Conservation (phyloP, 2,888 invertebrate genomes). For the Pristionchus exspectatus region DNA sequence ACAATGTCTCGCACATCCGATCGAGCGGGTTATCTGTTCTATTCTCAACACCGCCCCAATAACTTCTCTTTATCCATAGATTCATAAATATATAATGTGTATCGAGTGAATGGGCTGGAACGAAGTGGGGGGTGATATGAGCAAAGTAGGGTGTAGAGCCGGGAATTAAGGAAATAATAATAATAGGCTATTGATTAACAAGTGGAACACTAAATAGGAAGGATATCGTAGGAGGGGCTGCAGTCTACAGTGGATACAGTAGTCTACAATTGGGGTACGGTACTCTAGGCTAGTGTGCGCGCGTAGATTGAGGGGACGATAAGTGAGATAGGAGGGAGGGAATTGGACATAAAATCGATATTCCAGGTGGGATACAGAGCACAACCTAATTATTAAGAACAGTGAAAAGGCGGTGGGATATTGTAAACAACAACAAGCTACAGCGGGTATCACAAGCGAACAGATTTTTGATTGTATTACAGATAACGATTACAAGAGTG, state of each 20-base stretch:
- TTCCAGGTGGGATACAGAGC: constrained; percentile 3
- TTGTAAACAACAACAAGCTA: constrained; percentile 23
- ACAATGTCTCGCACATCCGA: constrained; percentile 19
- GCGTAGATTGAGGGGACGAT: constrained; percentile 1
- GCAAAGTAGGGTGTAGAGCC: constrained; percentile 41
- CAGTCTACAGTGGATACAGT: constrained; percentile 9
- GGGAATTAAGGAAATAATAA: not conserved
- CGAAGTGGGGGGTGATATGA: constrained; percentile 7
- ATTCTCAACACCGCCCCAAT: not conserved
- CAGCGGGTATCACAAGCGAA: constrained; percentile 32
- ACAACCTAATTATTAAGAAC: constrained; percentile 50
- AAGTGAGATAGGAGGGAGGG: not conserved
- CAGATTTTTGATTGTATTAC: constrained; percentile 8
- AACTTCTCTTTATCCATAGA: constrained; percentile 39
- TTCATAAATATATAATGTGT: constrained; percentile 47
- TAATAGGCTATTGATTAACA: not conserved
- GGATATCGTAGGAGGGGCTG: not conserved
- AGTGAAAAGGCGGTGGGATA: not conserved
- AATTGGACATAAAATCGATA: constrained; percentile 22
- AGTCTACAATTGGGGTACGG: constrained; percentile 35
- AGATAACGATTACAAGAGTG: constrained; percentile 24
- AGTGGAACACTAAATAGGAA: not conserved
- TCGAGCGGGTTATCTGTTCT: constrained; percentile 8
- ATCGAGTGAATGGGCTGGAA: constrained; percentile 25
- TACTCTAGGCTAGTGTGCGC: constrained; percentile 26